Base-by-base conservation (phyloP, 2,888 invertebrate genomes). In the Eubasilissa splendida region DNA sequence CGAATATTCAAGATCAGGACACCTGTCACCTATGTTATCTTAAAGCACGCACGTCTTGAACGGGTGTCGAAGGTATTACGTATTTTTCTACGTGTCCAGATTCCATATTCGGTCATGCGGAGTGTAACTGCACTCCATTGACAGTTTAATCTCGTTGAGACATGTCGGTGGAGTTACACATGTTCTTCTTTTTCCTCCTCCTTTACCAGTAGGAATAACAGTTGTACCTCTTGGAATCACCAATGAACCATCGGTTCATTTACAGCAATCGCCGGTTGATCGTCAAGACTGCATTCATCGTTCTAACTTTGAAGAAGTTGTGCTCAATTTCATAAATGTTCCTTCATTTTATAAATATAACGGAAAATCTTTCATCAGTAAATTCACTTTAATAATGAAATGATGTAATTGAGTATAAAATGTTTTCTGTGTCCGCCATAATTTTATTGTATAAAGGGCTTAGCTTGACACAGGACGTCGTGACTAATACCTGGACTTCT, bases 111-210 rank as follows among this genome's bases (percentile, higher is more conserved):
- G 52, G 68, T 68, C 14, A 50, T 14, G 68, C 68, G 33, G 50
- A n/a, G 50, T 68, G 42, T n/a, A 68, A 50, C 68, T 68, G 9
- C 68, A n/a, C 14, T 68, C 50, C 56, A 56, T 58, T 73, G 71
- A 56, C 71, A 73, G 71, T 56, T 56, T 56, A 73, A 73, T 56
- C 71, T 73, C 31, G 71, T 12, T 42, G 71, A 33, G 31, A 56
- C 54, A 70, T 53, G 54, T 22, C 56, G 71, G n/a, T 31, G 56
- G n/a, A n/a, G 56, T 73, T 73, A 56, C 14, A 3, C 53, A 14
- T 70, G 70, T 70, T 70, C 33, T 56, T 42, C 42, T 73, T 12
- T 73, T 56, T 56, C 22, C 22, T 71, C 12, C 31, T 70, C 22
- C 58, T 73, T 54, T n/a, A 14, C 71, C 56, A 31, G 42, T 9